Evolutionary conservation across 2,888 invertebrate genomes (phyloP).

Genomic region (Andrena bucephala): DNA sequence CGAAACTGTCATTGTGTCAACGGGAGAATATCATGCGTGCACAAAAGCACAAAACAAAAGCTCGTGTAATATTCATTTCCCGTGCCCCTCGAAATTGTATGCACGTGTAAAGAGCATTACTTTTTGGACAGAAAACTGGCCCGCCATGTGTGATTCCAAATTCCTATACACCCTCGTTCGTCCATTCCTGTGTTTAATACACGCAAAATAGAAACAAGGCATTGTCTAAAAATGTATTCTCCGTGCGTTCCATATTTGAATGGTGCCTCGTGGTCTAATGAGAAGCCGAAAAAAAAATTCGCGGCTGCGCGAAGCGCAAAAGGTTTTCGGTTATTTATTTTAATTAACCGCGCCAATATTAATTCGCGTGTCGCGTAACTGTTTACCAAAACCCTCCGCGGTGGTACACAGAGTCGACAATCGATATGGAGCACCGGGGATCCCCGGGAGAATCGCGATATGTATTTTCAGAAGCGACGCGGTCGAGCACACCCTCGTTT

Average conservation of each 20-base stretch:
- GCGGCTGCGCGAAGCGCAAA: background rate
- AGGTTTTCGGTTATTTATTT: conserved; percentile 39
- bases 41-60: conserved; percentile 14
- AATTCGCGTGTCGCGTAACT: conserved; percentile 57
- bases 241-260: background rate
- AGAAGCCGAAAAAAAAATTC: conserved; percentile 1
- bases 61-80: background rate
- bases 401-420: conserved; percentile 63
- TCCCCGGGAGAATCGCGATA: conserved; percentile 77
- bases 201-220: background rate
- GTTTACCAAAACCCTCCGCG: conserved; percentile 65
- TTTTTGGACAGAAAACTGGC: background rate
- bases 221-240: background rate
- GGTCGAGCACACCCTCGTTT: conserved; percentile 67
- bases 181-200: background rate
- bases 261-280: background rate
- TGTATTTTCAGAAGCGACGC: conserved; percentile 74
- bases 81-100: background rate
- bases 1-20: too few relatives aligned
- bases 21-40: too few relatives aligned
- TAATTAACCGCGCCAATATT: conserved; percentile 58
- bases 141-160: background rate
- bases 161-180: background rate
- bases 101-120: conserved; percentile 4
- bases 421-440: conserved; percentile 71